Evolutionary conservation across 1,140 invertebrate species (phyloP), one percentile per base, ranked within the genome.

Genomic region (Megathymus violae): DNA sequence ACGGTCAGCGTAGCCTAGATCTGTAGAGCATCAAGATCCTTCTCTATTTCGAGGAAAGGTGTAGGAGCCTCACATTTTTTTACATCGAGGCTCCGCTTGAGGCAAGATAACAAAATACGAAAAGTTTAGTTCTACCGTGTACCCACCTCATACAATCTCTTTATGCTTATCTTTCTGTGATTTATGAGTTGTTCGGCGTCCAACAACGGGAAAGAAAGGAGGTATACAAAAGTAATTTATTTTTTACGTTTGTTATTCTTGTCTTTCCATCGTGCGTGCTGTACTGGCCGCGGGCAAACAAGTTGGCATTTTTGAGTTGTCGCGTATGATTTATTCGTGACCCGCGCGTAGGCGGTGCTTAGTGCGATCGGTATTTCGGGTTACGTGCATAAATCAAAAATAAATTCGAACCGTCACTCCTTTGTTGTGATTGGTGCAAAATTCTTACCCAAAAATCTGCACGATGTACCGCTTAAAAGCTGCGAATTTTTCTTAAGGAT

Each of bases 81-180:
- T 76, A 59, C 79, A 76, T 78, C 69, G 56, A 74, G 75, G 74
- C 64, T 58, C 76, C 71, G 74, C 74, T 83, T 85, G 76, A 86
- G 75, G 70, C 67, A 62, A 89, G 84, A 90, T 88, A 88, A 85
- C 80, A 70, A 83, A 89, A 88, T 88, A 88, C 84, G 84, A 88
- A 88, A 90, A 90, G 78, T 89, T 85, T 79, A 88, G 80, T 87
- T 91, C 88, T 86, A 88, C 88, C 82, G 86, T 85, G 84, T 89
- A 88, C 83, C 82, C 75, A 84, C 80, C 85, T 89, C 84, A 89
- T 91, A 89, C 88, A 88, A 88, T 89, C 85, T 89, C 88, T 89
- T 89, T 89, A 89, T 89, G 88, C 87, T 91, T 91, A 91, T 91
- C 88, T 91, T 88, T 88, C 81, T 86, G 87, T 88, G 87, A 91